A percentile compares a stretch with the other conserved stretches of the same genome.
These are phyloP conservation scores for Tuberolachnus salignus DNA, from an alignment of 2,888 invertebrate species.

Conservation along the genomic window DNA sequence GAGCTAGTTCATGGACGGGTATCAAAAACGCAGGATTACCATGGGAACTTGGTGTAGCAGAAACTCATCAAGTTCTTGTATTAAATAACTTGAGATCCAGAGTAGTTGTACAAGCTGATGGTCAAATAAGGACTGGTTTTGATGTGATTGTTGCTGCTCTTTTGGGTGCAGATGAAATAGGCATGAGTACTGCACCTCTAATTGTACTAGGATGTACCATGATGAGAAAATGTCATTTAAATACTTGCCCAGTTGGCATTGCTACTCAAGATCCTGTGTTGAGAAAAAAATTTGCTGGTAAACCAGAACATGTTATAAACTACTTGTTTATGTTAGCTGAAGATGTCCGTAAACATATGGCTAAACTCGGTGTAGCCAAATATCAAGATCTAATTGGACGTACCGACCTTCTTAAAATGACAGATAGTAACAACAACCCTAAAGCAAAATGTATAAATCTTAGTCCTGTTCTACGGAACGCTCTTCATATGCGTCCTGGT, in stretches of 20 bases:
- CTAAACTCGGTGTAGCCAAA: constrained; percentile 82
- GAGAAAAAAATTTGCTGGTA: constrained; percentile 94
- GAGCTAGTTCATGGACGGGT: constrained; percentile 98
- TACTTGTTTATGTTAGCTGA: constrained; percentile 97
- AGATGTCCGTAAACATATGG: constrained; percentile 92
- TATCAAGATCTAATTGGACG: constrained; percentile 92
- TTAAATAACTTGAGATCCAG: constrained; percentile 91
- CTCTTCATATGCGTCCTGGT: constrained; percentile 85
- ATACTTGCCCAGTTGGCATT: constrained; percentile 98
- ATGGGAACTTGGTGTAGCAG: constrained; percentile 98
- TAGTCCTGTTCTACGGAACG: constrained; percentile 84
- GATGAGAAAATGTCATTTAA: constrained; percentile 99
- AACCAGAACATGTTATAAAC: constrained; percentile 97
- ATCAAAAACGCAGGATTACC: constrained; percentile 97
- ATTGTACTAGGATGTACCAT: constrained; percentile 98
- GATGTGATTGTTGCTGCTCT: constrained; percentile 95
- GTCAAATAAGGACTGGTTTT: constrained; percentile 92
- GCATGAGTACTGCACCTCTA: constrained; percentile 96
- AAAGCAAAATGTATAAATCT: constrained; percentile 89
- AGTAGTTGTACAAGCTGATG: constrained; percentile 94
- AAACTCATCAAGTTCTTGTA: constrained; percentile 96
- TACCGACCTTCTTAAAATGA: constrained; percentile 83
- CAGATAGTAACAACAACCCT: constrained; percentile 70
- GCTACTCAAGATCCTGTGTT: constrained; percentile 97
- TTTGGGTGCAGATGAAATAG: constrained; percentile 97